These are phyloP conservation scores for Suricata suricatta DNA, from an alignment of 2,113 vertebrate species.

Conservation along the genomic window DNA sequence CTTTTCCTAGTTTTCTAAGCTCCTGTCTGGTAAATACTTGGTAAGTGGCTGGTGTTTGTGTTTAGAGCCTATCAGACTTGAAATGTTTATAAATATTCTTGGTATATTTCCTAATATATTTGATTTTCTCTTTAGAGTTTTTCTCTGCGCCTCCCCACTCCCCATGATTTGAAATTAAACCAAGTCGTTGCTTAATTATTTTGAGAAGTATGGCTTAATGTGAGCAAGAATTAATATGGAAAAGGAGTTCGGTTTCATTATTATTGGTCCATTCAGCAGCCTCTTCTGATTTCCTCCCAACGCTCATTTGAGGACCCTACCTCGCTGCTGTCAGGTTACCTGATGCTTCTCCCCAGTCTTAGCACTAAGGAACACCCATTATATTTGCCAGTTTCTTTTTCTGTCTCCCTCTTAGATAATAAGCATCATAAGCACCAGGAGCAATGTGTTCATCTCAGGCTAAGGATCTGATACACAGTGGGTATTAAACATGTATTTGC, in stretches of 20 bases:
- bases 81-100: slow-evolving; percentile 29
- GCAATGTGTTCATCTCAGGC: neutral
- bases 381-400: neutral
- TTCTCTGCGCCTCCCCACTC: neutral
- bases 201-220: neutral
- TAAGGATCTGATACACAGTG: neutral
- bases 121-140: neutral
- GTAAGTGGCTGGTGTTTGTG: neutral
- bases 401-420: neutral
- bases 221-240: neutral
- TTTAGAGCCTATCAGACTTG: slow-evolving; percentile 32
- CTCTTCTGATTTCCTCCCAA: slow-evolving; percentile 3
- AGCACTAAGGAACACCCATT: neutral
- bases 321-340: neutral
- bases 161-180: slow-evolving; percentile 43
- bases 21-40: neutral
- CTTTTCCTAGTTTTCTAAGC: neutral
- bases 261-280: neutral
- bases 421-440: neutral
- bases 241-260: neutral
- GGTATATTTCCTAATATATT: neutral
- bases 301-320: neutral
- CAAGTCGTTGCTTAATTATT: neutral
- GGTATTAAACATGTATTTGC: neutral
- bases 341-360: neutral